These are phyloP conservation scores for Ecliptopera silaceata DNA, from an alignment of 2,888 invertebrate species.

Conservation along the genomic window DNA sequence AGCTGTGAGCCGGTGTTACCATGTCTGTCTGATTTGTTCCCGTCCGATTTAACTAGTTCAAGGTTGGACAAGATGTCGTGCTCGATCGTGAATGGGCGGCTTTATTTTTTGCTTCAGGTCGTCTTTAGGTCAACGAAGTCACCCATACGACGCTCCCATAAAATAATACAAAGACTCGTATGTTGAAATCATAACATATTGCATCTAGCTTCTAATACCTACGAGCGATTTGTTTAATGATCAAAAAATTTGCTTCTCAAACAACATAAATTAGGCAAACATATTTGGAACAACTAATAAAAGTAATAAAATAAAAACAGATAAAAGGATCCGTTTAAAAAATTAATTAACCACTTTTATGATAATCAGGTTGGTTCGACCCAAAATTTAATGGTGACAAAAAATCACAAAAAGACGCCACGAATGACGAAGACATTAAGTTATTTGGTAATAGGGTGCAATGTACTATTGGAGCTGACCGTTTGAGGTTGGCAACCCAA, in stretches of 20 bases:
- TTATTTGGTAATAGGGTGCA: conserved; percentile 77
- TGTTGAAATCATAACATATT: conserved; percentile 46
- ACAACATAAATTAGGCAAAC: conserved; percentile 55
- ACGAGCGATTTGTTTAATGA: conserved; percentile 41
- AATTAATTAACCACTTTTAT: conserved; percentile 73
- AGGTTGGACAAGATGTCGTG: conserved; percentile 63
- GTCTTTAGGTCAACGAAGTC: conserved; percentile 73
- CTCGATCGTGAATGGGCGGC: conserved; percentile 65
- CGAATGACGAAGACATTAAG: conserved; percentile 66
- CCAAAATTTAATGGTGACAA: conserved; percentile 70
- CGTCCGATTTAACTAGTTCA: conserved; percentile 77
- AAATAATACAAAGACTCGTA: conserved; percentile 59
- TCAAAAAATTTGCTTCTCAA: conserved; percentile 50
- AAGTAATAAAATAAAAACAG: conserved; percentile 56
- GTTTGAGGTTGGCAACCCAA: conserved; percentile 64
- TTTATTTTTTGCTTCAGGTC: conserved; percentile 75
- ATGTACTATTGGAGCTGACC: conserved; percentile 67
- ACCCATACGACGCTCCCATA: conserved; percentile 61
- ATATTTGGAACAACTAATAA: conserved; percentile 54
- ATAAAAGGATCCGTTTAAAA: conserved; percentile 64
- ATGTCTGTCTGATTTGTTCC: conserved; percentile 66
- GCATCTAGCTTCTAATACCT: conserved; percentile 39
- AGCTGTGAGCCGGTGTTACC: conserved; percentile 58
- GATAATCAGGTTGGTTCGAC: conserved; percentile 63
- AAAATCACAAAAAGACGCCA: conserved; percentile 62